phyloP scores from a whole-genome alignment of 2,888 invertebrate species.

The Spisula solida region DNA sequence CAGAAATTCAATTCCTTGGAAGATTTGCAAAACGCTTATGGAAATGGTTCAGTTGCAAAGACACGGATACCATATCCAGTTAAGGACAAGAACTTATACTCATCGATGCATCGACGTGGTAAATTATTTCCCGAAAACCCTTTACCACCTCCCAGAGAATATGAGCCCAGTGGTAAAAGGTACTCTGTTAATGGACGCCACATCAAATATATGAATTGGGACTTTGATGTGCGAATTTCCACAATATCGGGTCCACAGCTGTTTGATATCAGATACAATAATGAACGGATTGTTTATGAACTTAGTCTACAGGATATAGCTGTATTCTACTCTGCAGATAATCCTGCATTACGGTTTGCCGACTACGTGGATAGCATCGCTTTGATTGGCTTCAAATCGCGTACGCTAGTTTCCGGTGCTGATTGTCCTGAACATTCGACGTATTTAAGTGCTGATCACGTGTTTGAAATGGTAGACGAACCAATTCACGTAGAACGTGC shows the following conservation, averaged over 20 bases:
- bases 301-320: constrained; percentile 82
- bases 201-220: constrained; percentile 82
- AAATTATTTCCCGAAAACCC: constrained; percentile 64
- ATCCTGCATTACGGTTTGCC: constrained; percentile 72
- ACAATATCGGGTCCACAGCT: constrained; percentile 78
- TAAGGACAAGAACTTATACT: constrained; percentile 51
- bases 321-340: constrained; percentile 80
- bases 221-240: constrained; percentile 81
- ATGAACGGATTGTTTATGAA: constrained; percentile 84
- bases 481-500: constrained; percentile 61
- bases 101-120: constrained; percentile 65
- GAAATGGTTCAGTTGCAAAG: constrained; percentile 50
- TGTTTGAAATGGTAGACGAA: constrained; percentile 59
- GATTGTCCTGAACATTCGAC: constrained; percentile 83
- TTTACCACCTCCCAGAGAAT: constrained; percentile 74
- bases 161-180: constrained; percentile 82
- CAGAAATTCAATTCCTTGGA: constrained; percentile 69
- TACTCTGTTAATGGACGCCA: constrained; percentile 80
- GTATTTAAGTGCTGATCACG: constrained; percentile 72
- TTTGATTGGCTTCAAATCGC: constrained; percentile 74
- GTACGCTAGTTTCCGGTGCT: constrained; percentile 79
- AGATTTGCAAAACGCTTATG: constrained; percentile 72
- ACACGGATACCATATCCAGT: constrained; percentile 57
- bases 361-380: constrained; percentile 79
- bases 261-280: constrained; percentile 78